Percentiles rank a stretch among this genome's conserved stretches.
These are phyloP conservation scores for Rhinopomastus cyanomelas DNA, from an alignment of 2,113 vertebrate species.

Conservation along the genomic window DNA sequence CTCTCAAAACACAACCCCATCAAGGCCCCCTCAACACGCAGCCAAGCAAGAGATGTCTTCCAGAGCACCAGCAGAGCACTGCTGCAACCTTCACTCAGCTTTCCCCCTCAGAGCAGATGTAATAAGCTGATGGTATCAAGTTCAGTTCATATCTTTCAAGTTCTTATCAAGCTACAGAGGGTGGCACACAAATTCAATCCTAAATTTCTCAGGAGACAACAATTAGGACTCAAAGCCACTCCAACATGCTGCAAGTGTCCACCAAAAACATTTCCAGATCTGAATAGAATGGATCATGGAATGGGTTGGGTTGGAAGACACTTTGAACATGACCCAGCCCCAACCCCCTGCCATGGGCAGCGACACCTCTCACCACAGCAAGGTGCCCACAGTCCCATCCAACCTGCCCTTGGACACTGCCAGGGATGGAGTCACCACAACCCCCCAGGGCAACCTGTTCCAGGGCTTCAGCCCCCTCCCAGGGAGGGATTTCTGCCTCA, in stretches of 20 bases:
- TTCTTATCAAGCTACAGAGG: background rate
- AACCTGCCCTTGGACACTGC: too few species aligned
- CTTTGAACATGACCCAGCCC: too few species aligned
- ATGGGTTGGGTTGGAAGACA: too few species aligned
- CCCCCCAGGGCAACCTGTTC: too few species aligned
- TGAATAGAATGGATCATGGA: too few species aligned
- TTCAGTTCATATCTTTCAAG: rapidly evolving
- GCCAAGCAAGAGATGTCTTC: background rate
- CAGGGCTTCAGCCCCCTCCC: too few species aligned
- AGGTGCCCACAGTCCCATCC: too few species aligned
- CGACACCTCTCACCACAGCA: too few species aligned
- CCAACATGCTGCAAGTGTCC: background rate
- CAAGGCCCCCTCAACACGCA: background rate
- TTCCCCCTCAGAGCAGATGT: rapidly evolving
- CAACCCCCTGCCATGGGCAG: too few species aligned
- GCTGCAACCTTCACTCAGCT: background rate
- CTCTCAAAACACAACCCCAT: background rate
- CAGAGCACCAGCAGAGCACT: background rate
- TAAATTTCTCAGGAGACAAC: rapidly evolving
- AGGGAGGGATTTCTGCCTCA: too few species aligned
- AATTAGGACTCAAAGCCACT: background rate
- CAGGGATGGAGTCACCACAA: too few species aligned
- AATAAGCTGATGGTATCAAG: background rate
- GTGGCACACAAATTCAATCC: background rate
- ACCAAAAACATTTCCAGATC: background rate